Conservation (phyloP, 1,140 invertebrate species). For the Drosophila setifemur region DNA sequence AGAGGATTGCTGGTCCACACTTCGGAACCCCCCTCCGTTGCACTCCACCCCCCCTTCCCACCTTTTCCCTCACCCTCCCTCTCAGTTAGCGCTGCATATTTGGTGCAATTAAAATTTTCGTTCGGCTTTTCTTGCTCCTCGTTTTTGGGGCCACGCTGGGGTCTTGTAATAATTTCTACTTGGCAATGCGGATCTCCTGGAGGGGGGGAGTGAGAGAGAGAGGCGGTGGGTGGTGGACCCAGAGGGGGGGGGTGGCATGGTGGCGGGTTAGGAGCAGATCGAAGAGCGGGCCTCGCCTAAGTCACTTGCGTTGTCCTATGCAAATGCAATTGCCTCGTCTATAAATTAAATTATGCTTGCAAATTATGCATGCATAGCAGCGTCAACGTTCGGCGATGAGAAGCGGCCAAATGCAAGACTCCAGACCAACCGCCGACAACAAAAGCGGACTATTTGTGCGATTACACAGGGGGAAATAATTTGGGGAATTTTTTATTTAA, state of each 20-base stretch:
- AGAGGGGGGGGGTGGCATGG: not conserved
- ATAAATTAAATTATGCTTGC: conserved; percentile 81
- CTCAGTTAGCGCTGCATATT: conserved; percentile 46
- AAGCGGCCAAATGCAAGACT: conserved; percentile 52
- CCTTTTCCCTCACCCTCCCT: not conserved
- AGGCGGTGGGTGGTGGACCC: conserved; percentile 9
- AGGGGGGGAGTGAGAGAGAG: not conserved
- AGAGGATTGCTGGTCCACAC: not conserved
- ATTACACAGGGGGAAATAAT: not conserved
- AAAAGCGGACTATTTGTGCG: conserved; percentile 48
- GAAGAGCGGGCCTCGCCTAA: conserved; percentile 48
- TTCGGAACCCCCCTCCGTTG: not conserved
- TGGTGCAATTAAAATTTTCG: conserved; percentile 79
- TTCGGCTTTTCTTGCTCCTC: conserved; percentile 59
- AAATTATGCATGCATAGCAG: conserved; percentile 81
- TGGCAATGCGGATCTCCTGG: conserved; percentile 18
- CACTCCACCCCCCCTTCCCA: not conserved
- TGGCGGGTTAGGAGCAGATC: not conserved
- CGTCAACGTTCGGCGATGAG: conserved; percentile 61
- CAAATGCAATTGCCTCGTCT: conserved; percentile 78
- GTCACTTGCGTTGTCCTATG: conserved; percentile 79
- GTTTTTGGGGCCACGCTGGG: conserved; percentile 52
- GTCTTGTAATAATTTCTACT: conserved; percentile 77
- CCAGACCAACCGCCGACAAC: conserved; percentile 76
- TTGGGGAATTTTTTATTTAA: no score